A percentile compares a stretch with the other conserved stretches of the same genome.
phyloP scores from a whole-genome alignment of 2,113 vertebrate genomes.

The Osmerus mordax region DNA sequence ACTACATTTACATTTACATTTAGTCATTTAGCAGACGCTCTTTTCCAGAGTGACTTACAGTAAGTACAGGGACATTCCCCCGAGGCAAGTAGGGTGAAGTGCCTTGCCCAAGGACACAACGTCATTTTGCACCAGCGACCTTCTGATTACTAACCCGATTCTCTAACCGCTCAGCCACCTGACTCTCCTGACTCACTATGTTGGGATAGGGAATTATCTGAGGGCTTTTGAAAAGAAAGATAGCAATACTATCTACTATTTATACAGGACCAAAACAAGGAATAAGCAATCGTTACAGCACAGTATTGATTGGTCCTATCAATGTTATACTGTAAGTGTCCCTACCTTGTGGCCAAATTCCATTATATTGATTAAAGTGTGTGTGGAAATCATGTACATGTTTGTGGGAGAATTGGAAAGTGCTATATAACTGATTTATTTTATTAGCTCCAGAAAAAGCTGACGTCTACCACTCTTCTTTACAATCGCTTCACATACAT shows the following conservation, averaged over 20 bases:
- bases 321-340: slow-evolving; percentile 50
- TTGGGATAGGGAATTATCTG: too few relatives aligned
- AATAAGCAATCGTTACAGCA: slow-evolving; percentile 60
- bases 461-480: too few relatives aligned
- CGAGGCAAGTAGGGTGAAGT: too few relatives aligned
- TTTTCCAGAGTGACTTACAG: too few relatives aligned
- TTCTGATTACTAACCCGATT: too few relatives aligned
- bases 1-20: too few relatives aligned
- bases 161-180: too few relatives aligned
- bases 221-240: slow-evolving; percentile 31
- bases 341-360: slow-evolving; percentile 55
- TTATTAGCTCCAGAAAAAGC: neutral
- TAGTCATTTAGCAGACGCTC: too few relatives aligned
- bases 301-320: slow-evolving; percentile 53
- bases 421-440: slow-evolving; percentile 31
- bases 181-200: too few relatives aligned
- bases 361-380: slow-evolving; percentile 53
- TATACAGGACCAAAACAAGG: slow-evolving; percentile 1
- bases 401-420: slow-evolving; percentile 20
- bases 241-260: neutral
- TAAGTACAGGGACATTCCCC: too few relatives aligned
- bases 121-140: too few relatives aligned
- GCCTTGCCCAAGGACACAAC: too few relatives aligned
- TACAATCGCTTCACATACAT: neutral
- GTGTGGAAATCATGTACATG: slow-evolving; percentile 48